These are phyloP conservation scores for Anagyrus pseudococci DNA, from an alignment of 2,888 invertebrate genomes.

Conservation along the genomic window DNA sequence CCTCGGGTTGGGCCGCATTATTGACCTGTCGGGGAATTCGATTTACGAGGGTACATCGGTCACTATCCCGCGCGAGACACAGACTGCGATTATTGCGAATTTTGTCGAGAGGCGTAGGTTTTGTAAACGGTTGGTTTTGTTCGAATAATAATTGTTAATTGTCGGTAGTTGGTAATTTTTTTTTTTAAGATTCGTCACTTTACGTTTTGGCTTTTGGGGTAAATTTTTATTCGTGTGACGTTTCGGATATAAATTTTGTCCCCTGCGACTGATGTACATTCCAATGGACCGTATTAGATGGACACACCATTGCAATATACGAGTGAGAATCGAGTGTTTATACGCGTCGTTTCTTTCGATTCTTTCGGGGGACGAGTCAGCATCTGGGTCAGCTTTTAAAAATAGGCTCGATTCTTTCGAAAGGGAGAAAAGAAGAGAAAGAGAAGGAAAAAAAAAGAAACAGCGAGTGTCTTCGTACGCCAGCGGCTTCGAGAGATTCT, in stretches of 20 bases:
- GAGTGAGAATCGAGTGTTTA: neutral
- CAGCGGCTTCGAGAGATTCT: neutral
- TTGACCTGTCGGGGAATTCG: too few species aligned
- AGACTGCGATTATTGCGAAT: too few species aligned
- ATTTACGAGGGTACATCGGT: too few species aligned
- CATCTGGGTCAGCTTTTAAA: conserved; percentile 23
- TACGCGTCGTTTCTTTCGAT: conserved; percentile 18
- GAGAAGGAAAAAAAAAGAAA: neutral
- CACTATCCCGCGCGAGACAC: too few species aligned
- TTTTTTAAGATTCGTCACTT: too few species aligned
- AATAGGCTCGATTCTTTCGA: conserved; percentile 25
- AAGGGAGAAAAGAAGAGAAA: conserved; percentile 15
- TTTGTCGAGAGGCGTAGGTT: too few species aligned
- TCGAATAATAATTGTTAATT: too few species aligned
- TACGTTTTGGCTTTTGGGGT: neutral
- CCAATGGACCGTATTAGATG: neutral
- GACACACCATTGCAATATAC: neutral
- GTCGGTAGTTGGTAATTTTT: too few species aligned
- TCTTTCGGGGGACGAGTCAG: conserved; percentile 6
- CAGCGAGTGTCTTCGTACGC: neutral
- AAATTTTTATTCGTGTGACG: neutral
- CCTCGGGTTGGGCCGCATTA: too few species aligned
- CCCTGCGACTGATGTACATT: neutral
- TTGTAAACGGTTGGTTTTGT: too few species aligned
- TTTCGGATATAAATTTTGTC: neutral